Percentiles rank a stretch among this genome's conserved stretches.
phyloP scores from a whole-genome alignment of 2,113 vertebrate species.

The Grammomys dolichurus region DNA sequence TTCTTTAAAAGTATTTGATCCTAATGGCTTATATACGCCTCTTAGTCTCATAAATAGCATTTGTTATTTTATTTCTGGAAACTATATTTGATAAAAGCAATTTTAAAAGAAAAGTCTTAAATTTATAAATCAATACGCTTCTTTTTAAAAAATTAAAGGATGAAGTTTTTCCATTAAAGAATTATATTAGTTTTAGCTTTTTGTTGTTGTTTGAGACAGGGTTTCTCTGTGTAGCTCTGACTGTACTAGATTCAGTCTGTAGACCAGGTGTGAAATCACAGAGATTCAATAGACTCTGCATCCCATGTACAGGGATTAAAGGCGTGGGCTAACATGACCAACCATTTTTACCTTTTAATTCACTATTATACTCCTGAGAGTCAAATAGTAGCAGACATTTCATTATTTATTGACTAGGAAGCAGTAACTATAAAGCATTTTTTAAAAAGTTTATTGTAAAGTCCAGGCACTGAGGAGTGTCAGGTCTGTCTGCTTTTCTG shows the following conservation, averaged over 20 bases:
- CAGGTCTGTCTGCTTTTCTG: neutral
- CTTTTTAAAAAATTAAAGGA: neutral
- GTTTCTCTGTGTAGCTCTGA: neutral
- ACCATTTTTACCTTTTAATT: neutral
- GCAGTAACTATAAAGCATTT: neutral
- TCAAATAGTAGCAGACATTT: neutral
- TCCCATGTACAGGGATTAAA: neutral
- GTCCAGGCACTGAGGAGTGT: neutral
- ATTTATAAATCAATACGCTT: neutral
- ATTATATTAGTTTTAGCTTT: neutral
- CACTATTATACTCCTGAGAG: neutral
- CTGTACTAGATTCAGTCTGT: neutral
- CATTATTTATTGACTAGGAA: slow-evolving; percentile 25
- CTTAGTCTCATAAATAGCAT: neutral
- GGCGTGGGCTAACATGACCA: neutral
- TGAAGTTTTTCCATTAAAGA: slow-evolving; percentile 1
- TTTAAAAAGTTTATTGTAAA: slow-evolving; percentile 28
- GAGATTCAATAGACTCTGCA: neutral
- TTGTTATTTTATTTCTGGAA: neutral
- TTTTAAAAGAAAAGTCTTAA: neutral
- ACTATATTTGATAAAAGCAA: neutral
- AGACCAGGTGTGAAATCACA: neutral
- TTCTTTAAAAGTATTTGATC: neutral
- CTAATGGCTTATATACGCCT: neutral
- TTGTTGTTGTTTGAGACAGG: neutral